Base-by-base conservation (phyloP, 2,888 invertebrate species). In the Ceriagrion tenellum region DNA sequence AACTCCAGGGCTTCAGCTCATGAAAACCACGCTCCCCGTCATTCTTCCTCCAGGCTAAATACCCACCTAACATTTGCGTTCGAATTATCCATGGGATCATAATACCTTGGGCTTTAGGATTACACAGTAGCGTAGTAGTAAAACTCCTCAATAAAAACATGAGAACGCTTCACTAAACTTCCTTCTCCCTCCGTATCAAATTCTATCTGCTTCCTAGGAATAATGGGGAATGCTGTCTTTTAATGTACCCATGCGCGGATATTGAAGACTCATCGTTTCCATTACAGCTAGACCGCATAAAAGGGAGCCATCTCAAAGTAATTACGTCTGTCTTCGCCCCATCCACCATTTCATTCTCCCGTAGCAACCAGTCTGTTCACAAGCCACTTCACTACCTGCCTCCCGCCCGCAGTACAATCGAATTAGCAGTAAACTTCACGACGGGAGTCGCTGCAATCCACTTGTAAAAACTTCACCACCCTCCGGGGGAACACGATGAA, bases 351-450 rank as follows among this genome's bases (percentile, higher is more conserved):
- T 55, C 89, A 55, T 55, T 55, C n/a, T 81, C 47, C 55, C n/a
- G n/a, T 16, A 20, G 26, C 89, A 23, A 8, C 26, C 47, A n/a
- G n/a, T 20, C 26, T 47, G n/a, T n/a, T 55, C 88, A 13, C 47
- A 47, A 47, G 47, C 47, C 47, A 47, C 89, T 13, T 18, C 89
- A 4, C 69, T 0, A n/a, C 55, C n/a, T 2, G 89, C 59, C 59
- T 10, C 16, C 59, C 59, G 13, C 59, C 59, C 26, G 55, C n/a
- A 89, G 55, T 55, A 23, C 40, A 91, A 91, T 91, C 91, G 63
- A 91, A 91, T 91, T 91, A 91, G 91, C 59, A 63, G 59, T 91
- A 91, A 81, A 91, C 91, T 91, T 63, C 35, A 63, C 35, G 35
- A 63, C 91, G 91, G 47, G 81, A 91, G 91, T 63, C 40, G 30